phyloP scores from a whole-genome alignment of 92 coral and sea anemone species.

The Micromussa lordhowensis region DNA sequence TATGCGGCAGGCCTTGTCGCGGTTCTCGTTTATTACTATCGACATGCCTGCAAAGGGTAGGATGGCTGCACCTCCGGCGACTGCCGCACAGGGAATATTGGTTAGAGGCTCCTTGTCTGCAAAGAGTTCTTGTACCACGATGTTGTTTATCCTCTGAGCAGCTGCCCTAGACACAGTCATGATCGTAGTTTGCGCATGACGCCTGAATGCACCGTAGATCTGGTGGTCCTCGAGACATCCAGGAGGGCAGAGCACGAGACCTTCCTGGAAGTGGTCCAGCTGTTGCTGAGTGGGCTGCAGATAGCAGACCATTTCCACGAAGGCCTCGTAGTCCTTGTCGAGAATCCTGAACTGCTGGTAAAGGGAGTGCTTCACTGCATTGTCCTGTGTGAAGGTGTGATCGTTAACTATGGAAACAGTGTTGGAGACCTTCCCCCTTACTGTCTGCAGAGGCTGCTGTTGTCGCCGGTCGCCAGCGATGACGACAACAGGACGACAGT shows the following conservation, averaged over 20 bases:
- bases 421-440: neutral
- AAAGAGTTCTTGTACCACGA: neutral
- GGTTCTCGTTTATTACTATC: conserved; percentile 20
- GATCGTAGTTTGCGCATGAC: neutral
- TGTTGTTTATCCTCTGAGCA: neutral
- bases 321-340: neutral
- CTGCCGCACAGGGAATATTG: conserved; percentile 2
- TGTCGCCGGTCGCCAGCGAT: conserved; percentile 19
- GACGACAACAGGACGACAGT: too few species aligned
- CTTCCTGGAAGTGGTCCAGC: neutral
- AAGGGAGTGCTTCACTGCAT: neutral
- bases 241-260: neutral
- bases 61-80: neutral
- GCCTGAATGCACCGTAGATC: too few species aligned
- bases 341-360: neutral
- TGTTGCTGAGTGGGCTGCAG: conserved; percentile 4
- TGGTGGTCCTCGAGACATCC: neutral
- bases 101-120: neutral
- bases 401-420: neutral
- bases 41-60: conserved; percentile 16
- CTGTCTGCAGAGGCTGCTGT: conserved; percentile 7
- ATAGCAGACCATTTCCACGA: neutral
- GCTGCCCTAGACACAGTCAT: conserved; percentile 3
- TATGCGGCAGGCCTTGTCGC: conserved; percentile 30
- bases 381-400: neutral